These are phyloP conservation scores for Mallotus villosus DNA, from an alignment of 2,797 vertebrate genomes.

Conservation along the genomic window DNA sequence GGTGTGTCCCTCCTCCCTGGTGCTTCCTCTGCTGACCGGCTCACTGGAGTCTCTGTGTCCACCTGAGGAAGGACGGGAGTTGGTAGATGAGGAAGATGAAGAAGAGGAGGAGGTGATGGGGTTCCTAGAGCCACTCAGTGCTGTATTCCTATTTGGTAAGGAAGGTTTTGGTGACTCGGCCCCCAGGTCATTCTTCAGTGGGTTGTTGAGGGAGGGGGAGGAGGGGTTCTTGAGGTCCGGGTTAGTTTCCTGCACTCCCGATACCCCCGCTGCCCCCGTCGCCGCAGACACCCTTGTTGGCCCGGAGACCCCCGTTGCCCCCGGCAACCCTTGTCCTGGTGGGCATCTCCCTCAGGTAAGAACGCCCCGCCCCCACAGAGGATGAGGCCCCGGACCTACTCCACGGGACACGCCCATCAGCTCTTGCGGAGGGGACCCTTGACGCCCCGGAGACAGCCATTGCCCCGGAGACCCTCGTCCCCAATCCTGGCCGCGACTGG, in stretches of 20 bases:
- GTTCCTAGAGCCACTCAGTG: constrained; percentile 44
- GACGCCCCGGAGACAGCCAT: too few species aligned
- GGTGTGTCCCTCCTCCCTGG: constrained; percentile 23
- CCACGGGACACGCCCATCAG: constrained; percentile 56
- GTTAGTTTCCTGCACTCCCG: constrained; percentile 63
- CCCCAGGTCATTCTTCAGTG: constrained; percentile 54
- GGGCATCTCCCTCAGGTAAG: constrained; percentile 51
- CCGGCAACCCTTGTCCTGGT: constrained; percentile 50
- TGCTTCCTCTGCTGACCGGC: constrained; percentile 40
- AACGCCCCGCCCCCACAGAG: constrained; percentile 65
- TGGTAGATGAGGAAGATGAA: constrained; percentile 23
- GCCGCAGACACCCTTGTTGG: too few species aligned
- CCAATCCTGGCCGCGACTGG: constrained; percentile 49
- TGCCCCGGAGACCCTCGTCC: constrained; percentile 29
- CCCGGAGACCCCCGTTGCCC: constrained; percentile 53
- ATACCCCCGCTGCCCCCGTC: constrained; percentile 56
- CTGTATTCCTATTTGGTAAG: constrained; percentile 48
- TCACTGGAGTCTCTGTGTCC: constrained; percentile 50
- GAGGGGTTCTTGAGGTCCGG: constrained; percentile 56
- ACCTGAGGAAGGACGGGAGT: constrained; percentile 44
- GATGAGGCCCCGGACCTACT: constrained; percentile 69
- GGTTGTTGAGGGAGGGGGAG: constrained; percentile 48
- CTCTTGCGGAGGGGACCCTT: constrained; percentile 49
- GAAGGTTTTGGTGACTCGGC: constrained; percentile 50
- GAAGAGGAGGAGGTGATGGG: constrained; percentile 49